Base-by-base conservation (phyloP, 2,888 invertebrate genomes). In the Lasioglossum vierecki region DNA sequence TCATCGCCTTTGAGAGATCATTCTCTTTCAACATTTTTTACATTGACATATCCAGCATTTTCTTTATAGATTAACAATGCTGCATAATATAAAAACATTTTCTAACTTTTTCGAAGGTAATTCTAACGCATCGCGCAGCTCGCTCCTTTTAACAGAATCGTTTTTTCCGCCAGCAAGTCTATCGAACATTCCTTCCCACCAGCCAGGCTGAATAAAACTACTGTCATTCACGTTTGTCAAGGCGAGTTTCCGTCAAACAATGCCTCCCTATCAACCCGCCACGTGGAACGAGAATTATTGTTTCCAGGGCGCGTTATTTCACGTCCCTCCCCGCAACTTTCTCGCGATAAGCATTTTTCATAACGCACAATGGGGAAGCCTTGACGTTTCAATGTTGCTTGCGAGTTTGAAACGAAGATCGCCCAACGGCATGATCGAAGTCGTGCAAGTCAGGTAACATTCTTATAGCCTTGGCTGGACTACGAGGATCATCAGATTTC, bases 131-230 rank as follows among this genome's bases (percentile, higher is more conserved):
- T 53, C n/a, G 53, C n/a, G 53, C 9, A 3, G 53, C 53, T 53
- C 8, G 53, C 22, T 53, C n/a, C 18, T 68, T 68, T 35, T 30
- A 66, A 35, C 35, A 18, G 35, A 68, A 46, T 70, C 35, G 44
- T 9, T 18, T 18, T 44, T 57, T 60, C 26, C 35, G 2, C 9
- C 77, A 26, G n/a, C 44, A 44, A 57, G 78, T 66, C 60, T 4
- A 53, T 72, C 41, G 30, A 39, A 22, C 39, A 30, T 49, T 46
- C 60, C 30, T 26, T 46, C 30, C 35, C 22, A 9, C n/a, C 15
- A 30, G 22, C 68, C 63, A 30, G 26, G n/a, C 22, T 76, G 82
- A 82, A 82, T 82, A 82, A 71, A 82, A 82, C 71, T 44, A 35
- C 76, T 35, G 49, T 53, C 60, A 44, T 44, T 71, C 53, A n/a